Evolutionary conservation across 2,113 vertebrate species (phyloP).

Genomic region (Stegastes partitus): DNA sequence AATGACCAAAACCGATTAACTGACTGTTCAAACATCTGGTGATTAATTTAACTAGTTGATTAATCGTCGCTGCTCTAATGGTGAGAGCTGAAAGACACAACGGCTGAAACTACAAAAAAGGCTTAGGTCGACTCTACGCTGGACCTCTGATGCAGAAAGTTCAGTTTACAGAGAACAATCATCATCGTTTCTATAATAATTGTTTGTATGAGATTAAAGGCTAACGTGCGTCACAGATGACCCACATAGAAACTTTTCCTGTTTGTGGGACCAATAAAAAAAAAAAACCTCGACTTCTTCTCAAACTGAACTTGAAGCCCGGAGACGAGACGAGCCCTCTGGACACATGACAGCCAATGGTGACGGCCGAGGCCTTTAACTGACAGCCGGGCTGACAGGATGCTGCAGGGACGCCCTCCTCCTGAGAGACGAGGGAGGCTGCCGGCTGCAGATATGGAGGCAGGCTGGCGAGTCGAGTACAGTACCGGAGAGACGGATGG

Average conservation of each 20-base stretch:
- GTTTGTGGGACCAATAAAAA: too few relatives aligned
- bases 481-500: slow-evolving; percentile 18
- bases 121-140: too few relatives aligned
- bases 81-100: too few relatives aligned
- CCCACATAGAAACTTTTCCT: neutral
- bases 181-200: too few relatives aligned
- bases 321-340: slow-evolving; percentile 46
- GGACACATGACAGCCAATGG: slow-evolving; percentile 60
- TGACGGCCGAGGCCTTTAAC: slow-evolving; percentile 35
- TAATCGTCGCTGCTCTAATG: too few relatives aligned
- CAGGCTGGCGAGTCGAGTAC: slow-evolving; percentile 33
- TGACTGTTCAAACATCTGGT: too few relatives aligned
- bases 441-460: slow-evolving; percentile 67
- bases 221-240: neutral
- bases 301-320: slow-evolving; percentile 11
- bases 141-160: too few relatives aligned
- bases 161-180: too few relatives aligned
- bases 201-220: too few relatives aligned
- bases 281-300: neutral
- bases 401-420: slow-evolving; percentile 53
- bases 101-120: too few relatives aligned
- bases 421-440: slow-evolving; percentile 53
- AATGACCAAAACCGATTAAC: too few relatives aligned
- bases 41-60: too few relatives aligned
- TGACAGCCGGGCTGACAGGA: slow-evolving; percentile 60